A percentile compares a stretch with the other conserved stretches of the same genome.
phyloP scores from a whole-genome alignment of 1,140 invertebrate genomes.

The Achatina immaculata region DNA sequence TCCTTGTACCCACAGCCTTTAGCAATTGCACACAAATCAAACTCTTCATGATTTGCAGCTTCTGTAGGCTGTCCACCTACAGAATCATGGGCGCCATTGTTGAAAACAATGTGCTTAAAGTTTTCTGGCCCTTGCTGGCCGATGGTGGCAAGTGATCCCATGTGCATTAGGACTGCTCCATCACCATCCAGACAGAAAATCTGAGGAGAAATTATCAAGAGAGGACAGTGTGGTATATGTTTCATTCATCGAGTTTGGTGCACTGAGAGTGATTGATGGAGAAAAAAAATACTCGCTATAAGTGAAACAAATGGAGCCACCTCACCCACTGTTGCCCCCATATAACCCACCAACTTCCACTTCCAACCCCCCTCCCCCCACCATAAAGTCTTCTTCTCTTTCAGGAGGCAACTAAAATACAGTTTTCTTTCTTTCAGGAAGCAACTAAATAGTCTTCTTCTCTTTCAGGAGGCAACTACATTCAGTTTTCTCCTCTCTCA shows the following conservation, averaged over 20 bases:
- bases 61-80: constrained; percentile 72
- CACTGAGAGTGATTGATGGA: not conserved
- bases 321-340: no score
- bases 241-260: no score
- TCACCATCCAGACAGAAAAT: constrained; percentile 73
- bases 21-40: constrained; percentile 67
- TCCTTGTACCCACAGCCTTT: constrained; percentile 69
- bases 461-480: no score
- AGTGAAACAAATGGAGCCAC: no score
- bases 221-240: not conserved
- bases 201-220: constrained; percentile 43
- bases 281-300: not conserved
- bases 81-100: constrained; percentile 73
- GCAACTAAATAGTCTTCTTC: no score
- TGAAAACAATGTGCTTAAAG: constrained; percentile 72
- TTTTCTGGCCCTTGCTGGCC: constrained; percentile 67
- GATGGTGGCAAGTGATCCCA: constrained; percentile 71
- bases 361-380: no score
- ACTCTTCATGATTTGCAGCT: constrained; percentile 62
- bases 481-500: no score
- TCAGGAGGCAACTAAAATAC: no score
- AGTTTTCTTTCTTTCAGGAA: no score
- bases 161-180: constrained; percentile 73
- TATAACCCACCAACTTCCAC: no score
- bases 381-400: no score